Evolutionary conservation across 2,113 vertebrate species (phyloP).

Genomic region (Podarcis muralis): DNA sequence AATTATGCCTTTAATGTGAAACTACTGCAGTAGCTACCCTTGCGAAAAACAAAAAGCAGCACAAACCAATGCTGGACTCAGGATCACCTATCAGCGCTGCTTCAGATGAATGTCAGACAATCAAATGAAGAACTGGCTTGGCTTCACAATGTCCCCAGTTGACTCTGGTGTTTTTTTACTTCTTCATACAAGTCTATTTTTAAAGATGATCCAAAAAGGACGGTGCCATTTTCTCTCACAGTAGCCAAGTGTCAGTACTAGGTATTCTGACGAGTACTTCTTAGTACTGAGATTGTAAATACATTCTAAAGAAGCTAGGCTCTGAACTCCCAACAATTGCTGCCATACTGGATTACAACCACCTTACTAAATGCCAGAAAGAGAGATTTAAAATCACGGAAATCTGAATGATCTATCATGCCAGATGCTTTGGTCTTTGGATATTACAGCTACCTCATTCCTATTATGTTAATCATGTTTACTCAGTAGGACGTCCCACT

Average conservation of each 20-base stretch:
- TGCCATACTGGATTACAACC: not conserved
- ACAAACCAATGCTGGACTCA: not conserved
- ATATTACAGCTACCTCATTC: no score
- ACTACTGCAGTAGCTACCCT: not conserved
- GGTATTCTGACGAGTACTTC: not conserved
- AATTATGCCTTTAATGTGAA: not conserved
- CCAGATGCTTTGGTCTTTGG: no score
- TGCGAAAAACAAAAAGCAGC: not conserved
- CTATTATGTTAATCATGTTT: no score
- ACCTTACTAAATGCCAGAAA: not conserved
- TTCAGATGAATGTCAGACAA: not conserved
- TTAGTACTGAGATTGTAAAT: not conserved
- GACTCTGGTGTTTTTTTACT: not conserved
- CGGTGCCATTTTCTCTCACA: not conserved
- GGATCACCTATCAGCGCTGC: not conserved
- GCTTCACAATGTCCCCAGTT: not conserved
- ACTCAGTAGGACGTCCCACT: no score
- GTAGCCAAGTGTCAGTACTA: not conserved
- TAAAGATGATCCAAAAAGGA: constrained; percentile 15
- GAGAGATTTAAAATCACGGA: not conserved
- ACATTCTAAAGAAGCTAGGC: not conserved
- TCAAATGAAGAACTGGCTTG: not conserved
- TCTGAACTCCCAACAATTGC: not conserved
- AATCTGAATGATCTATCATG: not conserved
- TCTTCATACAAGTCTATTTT: not conserved